Percentiles rank a stretch among this genome's conserved stretches.
Evolutionary conservation across 2,888 invertebrate species (phyloP).

Genomic region (Diarsia rubi): DNA sequence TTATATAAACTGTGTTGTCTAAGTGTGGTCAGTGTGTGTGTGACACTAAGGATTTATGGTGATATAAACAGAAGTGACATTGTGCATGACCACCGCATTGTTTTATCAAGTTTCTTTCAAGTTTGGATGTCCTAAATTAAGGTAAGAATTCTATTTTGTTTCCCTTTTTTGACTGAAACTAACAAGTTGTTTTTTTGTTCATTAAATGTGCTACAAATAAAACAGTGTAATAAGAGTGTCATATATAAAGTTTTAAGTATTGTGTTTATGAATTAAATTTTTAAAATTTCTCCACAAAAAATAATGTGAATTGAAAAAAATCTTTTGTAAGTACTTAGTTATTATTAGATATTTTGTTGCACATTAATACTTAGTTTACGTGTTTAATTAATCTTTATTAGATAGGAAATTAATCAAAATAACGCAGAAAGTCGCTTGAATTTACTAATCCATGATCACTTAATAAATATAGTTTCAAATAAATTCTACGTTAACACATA

Average conservation of each 20-base stretch:
- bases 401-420: neutral
- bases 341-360: slow-evolving; percentile 6
- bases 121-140: slow-evolving; percentile 87
- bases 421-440: neutral
- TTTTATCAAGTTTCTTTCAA: slow-evolving; percentile 72
- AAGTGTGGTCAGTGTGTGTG: slow-evolving; percentile 74
- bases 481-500: neutral
- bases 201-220: slow-evolving; percentile 25
- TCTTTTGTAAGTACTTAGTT: neutral
- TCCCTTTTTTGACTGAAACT: slow-evolving; percentile 30
- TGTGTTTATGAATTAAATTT: neutral
- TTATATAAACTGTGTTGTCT: slow-evolving; percentile 71
- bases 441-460: neutral
- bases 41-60: slow-evolving; percentile 77
- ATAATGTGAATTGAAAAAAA: neutral
- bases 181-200: slow-evolving; percentile 1
- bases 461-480: neutral
- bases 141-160: slow-evolving; percentile 76
- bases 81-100: slow-evolving; percentile 70
- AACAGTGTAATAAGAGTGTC: neutral
- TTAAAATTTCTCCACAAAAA: neutral
- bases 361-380: neutral
- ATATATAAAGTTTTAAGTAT: neutral
- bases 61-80: slow-evolving; percentile 71
- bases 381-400: neutral